phyloP scores from a whole-genome alignment of 1,140 invertebrate species.

The Pogonomyrmex barbatus region DNA sequence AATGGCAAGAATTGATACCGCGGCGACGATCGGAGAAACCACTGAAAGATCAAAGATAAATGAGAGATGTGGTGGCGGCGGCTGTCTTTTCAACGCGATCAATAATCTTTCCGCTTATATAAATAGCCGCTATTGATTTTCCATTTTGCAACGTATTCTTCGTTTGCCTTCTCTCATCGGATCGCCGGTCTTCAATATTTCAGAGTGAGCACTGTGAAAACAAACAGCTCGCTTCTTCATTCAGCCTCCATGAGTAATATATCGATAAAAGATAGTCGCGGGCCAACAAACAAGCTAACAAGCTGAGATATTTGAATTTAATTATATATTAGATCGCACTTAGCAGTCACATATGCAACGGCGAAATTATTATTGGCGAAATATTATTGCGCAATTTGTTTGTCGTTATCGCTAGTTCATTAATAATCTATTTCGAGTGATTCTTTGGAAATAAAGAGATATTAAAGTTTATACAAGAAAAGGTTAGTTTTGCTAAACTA shows the following conservation, averaged over 20 bases:
- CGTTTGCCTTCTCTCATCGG: slow-evolving; percentile 37
- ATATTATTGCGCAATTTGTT: background rate
- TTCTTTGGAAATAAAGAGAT: background rate
- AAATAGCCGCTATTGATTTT: slow-evolving; percentile 71
- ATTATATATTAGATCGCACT: slow-evolving; percentile 2
- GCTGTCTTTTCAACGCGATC: slow-evolving; percentile 62
- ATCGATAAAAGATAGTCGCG: slow-evolving; percentile 29
- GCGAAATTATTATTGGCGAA: background rate
- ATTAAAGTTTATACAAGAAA: background rate
- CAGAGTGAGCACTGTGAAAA: slow-evolving; percentile 46
- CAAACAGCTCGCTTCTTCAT: slow-evolving; percentile 35
- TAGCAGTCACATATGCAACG: background rate
- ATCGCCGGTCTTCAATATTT: slow-evolving; percentile 58
- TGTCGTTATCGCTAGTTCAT: background rate
- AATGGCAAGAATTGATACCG: background rate
- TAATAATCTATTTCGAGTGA: background rate
- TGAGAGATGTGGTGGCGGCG: slow-evolving; percentile 44
- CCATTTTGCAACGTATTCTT: slow-evolving; percentile 34
- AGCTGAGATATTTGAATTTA: background rate
- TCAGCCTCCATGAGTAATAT: background rate
- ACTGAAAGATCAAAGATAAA: slow-evolving; percentile 49
- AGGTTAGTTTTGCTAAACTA: no score
- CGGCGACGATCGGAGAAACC: slow-evolving; percentile 4
- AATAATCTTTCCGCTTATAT: slow-evolving; percentile 69
- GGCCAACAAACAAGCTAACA: background rate